Percentiles rank a stretch among this genome's conserved stretches.
Conservation (phyloP, 2,113 vertebrate species). For the Lagopus leucura region DNA sequence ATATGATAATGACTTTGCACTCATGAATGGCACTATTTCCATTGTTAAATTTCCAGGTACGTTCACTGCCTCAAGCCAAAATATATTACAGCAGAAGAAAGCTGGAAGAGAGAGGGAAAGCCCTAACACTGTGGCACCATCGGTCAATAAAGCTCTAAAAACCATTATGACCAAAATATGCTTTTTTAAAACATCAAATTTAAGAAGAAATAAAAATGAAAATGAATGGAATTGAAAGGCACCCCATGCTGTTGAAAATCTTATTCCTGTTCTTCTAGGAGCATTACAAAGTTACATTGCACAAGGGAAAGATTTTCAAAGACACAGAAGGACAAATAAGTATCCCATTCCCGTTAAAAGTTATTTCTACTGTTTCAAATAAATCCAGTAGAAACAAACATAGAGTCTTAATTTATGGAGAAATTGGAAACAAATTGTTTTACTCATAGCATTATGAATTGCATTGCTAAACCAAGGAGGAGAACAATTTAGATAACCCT, state of each 20-base stretch:
- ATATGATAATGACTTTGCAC: background rate
- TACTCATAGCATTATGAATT: background rate
- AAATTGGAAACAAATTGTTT: background rate
- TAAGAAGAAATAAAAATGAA: background rate
- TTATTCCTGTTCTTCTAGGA: background rate
- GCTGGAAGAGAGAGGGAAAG: background rate
- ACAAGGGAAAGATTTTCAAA: background rate
- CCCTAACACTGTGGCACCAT: background rate
- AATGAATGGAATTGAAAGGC: background rate
- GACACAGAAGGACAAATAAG: background rate
- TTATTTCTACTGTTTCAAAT: background rate
- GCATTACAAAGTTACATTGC: background rate
- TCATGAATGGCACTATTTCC: background rate
- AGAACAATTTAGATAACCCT: constrained; percentile 20
- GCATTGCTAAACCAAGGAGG: background rate
- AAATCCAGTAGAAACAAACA: background rate
- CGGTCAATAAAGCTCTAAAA: background rate
- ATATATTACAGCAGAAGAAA: background rate
- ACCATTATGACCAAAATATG: background rate
- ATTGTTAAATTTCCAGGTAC: background rate
- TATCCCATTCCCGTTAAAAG: background rate
- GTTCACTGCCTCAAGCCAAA: background rate
- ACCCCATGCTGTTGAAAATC: background rate
- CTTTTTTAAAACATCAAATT: background rate
- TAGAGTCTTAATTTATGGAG: background rate